Conservation (phyloP, 2,888 invertebrate genomes). For the Cephus spinipes region DNA sequence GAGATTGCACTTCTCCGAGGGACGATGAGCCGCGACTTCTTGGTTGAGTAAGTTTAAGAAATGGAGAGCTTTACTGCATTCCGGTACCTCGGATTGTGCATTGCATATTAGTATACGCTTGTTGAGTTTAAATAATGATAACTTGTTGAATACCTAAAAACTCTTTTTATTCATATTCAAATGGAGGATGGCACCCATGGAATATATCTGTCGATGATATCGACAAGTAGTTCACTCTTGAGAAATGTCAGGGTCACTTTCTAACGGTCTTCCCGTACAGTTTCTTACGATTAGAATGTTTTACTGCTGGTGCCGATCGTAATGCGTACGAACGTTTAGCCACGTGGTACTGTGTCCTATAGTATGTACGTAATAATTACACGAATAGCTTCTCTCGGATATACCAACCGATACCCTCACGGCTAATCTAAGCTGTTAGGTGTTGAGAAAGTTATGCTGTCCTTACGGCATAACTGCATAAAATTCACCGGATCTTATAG, state of each 20-base stretch:
- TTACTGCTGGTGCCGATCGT: neutral
- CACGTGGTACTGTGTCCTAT: neutral
- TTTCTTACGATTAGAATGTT: neutral
- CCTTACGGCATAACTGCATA: conserved; percentile 29
- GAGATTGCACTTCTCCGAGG: conserved; percentile 24
- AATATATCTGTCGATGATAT: neutral
- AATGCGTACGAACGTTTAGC: neutral
- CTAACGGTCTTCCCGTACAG: neutral
- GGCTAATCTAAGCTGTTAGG: conserved; percentile 31
- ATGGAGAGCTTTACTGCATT: neutral
- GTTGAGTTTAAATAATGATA: too few species aligned
- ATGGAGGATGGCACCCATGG: neutral
- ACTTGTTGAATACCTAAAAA: neutral
- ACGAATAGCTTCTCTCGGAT: conserved; percentile 20
- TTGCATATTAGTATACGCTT: too few species aligned
- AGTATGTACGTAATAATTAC: neutral
- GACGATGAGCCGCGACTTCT: neutral
- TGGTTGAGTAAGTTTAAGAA: neutral
- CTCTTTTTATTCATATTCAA: neutral
- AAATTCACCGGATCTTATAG: conserved; percentile 20
- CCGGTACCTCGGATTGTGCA: neutral
- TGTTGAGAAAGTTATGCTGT: conserved; percentile 33
- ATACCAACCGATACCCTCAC: neutral
- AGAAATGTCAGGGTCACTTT: neutral
- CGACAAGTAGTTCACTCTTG: neutral